A percentile compares a stretch with the other conserved stretches of the same genome.
Evolutionary conservation across 2,113 vertebrate species (phyloP).

Genomic region (Mormyrus lacerda): DNA sequence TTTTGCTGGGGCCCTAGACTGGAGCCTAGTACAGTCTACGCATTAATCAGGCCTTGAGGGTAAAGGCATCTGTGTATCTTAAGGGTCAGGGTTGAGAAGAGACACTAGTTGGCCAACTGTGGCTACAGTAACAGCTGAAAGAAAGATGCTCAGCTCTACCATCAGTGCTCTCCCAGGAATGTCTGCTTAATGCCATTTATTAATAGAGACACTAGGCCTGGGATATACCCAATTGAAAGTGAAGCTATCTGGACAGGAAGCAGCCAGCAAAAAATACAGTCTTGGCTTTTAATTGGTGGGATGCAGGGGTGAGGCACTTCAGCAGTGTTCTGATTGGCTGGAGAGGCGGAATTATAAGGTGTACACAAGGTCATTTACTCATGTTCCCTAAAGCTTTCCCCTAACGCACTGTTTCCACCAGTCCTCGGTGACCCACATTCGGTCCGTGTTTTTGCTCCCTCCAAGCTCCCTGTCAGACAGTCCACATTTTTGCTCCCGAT

Average conservation of each 20-base stretch:
- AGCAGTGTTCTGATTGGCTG: slow-evolving; percentile 37
- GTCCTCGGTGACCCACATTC: not conserved
- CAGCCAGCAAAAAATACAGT: slow-evolving; percentile 19
- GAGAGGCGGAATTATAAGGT: slow-evolving; percentile 30
- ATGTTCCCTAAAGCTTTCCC: not conserved
- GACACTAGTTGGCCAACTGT: not conserved
- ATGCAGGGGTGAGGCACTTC: slow-evolving; percentile 21
- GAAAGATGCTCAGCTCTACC: slow-evolving; percentile 51
- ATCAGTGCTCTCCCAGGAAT: slow-evolving; percentile 69
- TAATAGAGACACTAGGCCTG: slow-evolving; percentile 64
- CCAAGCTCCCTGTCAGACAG: not conserved
- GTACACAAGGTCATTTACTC: slow-evolving; percentile 22
- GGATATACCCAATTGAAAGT: slow-evolving; percentile 45
- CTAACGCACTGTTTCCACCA: not conserved
- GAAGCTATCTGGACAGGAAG: slow-evolving; percentile 53
- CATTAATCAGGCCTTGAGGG: not conserved
- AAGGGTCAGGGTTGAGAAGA: not conserved
- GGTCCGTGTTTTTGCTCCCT: not conserved
- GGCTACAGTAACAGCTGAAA: not conserved
- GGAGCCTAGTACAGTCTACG: not conserved
- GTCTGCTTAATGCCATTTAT: slow-evolving; percentile 76
- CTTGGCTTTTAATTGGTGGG: slow-evolving; percentile 41
- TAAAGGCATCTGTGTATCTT: not conserved
- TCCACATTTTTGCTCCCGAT: no score
- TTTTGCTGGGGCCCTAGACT: not conserved